Conservation (phyloP, 2,113 vertebrate genomes). For the Myrmecophaga tridactyla region DNA sequence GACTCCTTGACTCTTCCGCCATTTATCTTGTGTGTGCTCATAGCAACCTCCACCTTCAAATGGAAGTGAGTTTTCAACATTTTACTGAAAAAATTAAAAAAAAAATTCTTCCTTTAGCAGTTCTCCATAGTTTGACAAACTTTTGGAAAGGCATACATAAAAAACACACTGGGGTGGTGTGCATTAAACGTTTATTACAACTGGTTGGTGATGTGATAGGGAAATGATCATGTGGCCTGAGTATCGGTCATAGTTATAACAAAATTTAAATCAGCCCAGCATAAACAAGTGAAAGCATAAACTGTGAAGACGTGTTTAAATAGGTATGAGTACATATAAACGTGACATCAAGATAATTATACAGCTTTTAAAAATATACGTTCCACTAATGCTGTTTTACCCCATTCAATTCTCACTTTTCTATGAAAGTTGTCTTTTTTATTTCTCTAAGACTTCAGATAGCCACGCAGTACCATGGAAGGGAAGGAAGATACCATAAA, state of each 20-base stretch:
- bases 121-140: constrained; percentile 30
- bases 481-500: constrained; percentile 36
- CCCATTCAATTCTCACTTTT: constrained; percentile 10
- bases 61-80: constrained; percentile 34
- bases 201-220: constrained; percentile 79
- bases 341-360: constrained; percentile 64
- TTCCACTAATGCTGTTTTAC: constrained; percentile 30
- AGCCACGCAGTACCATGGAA: constrained; percentile 40
- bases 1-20: constrained; percentile 20
- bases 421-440: not conserved
- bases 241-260: constrained; percentile 81
- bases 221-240: constrained; percentile 78
- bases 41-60: constrained; percentile 55
- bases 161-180: constrained; percentile 78
- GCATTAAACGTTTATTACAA: constrained; percentile 86
- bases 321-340: constrained; percentile 76
- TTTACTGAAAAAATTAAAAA: not conserved
- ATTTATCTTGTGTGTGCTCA: constrained; percentile 57
- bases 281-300: constrained; percentile 81
- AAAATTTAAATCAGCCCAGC: constrained; percentile 84
- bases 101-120: constrained; percentile 28
- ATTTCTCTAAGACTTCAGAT: constrained; percentile 6
- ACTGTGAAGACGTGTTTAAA: constrained; percentile 71
- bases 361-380: constrained; percentile 26
- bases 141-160: constrained; percentile 53